Evolutionary conservation across 2,113 vertebrate genomes (phyloP).

Genomic region (Tautogolabrus adspersus): DNA sequence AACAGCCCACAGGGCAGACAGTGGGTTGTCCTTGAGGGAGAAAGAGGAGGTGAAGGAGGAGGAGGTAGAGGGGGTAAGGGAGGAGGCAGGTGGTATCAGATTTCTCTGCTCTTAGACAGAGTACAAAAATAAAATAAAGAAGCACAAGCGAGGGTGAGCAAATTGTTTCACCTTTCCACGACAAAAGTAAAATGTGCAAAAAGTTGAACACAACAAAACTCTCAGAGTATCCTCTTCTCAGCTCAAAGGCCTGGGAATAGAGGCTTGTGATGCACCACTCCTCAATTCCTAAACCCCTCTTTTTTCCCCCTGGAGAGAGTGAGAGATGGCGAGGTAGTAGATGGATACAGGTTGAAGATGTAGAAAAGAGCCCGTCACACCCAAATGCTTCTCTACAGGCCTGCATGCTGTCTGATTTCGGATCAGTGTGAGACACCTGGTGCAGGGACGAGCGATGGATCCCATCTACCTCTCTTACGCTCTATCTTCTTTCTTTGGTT

Average conservation of each 20-base stretch:
- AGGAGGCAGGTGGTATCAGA: slow-evolving; percentile 78
- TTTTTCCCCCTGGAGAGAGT: slow-evolving; percentile 23
- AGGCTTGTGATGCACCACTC: slow-evolving; percentile 21
- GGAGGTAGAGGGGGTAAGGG: slow-evolving; percentile 50
- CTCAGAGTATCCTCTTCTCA: slow-evolving; percentile 27
- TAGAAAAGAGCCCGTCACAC: slow-evolving; percentile 74
- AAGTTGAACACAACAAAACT: neutral
- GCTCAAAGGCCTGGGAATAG: slow-evolving; percentile 39
- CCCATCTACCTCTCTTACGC: slow-evolving; percentile 29
- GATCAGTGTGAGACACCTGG: slow-evolving; percentile 69
- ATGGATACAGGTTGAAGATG: slow-evolving; percentile 63
- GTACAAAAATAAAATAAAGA: slow-evolving; percentile 23
- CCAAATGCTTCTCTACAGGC: slow-evolving; percentile 72
- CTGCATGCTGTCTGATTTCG: slow-evolving; percentile 76
- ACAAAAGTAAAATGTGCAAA: slow-evolving; percentile 26
- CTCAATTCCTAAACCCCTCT: slow-evolving; percentile 22
- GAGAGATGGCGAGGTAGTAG: slow-evolving; percentile 26
- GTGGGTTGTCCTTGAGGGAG: slow-evolving; percentile 76
- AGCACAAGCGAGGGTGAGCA: slow-evolving; percentile 36
- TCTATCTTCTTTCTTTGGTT: slow-evolving; percentile 41
- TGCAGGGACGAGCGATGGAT: slow-evolving; percentile 57
- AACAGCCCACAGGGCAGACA: slow-evolving; percentile 80
- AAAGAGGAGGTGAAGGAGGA: slow-evolving; percentile 40
- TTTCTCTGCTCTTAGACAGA: slow-evolving; percentile 68
- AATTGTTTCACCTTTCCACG: slow-evolving; percentile 50